Conservation (phyloP, 2,888 invertebrate genomes). For the Scrobipalpa atriplicella region DNA sequence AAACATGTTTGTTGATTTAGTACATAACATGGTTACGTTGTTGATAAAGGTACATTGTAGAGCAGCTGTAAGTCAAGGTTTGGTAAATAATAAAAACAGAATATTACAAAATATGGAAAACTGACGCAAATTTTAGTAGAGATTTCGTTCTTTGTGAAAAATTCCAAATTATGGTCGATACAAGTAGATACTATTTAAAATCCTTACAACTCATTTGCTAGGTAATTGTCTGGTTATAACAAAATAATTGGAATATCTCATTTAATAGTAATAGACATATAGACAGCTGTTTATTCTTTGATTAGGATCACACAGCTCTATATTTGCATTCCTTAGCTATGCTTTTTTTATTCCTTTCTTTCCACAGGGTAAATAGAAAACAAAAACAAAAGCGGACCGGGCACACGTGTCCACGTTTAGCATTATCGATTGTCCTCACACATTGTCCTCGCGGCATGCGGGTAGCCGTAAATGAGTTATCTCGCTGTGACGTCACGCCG, state of each 20-base stretch:
- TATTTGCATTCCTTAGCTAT: not conserved
- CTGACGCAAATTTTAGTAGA: too few species aligned
- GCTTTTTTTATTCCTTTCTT: not conserved
- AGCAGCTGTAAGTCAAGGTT: not conserved
- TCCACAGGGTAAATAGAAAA: conserved; percentile 36
- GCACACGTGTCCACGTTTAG: conserved; percentile 72
- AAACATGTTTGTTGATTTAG: conserved; percentile 44
- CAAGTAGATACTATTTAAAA: too few species aligned
- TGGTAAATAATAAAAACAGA: not conserved
- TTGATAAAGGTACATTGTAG: not conserved
- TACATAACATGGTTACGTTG: conserved; percentile 18
- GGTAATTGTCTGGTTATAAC: too few species aligned
- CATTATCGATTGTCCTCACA: conserved; percentile 76
- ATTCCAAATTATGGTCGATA: too few species aligned
- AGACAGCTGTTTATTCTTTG: too few species aligned
- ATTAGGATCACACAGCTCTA: too few species aligned
- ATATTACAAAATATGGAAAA: too few species aligned
- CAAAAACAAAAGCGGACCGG: conserved; percentile 59
- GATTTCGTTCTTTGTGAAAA: too few species aligned
- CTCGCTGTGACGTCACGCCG: conserved; percentile 64
- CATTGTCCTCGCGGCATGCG: conserved; percentile 71
- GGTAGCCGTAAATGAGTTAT: conserved; percentile 69
- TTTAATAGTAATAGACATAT: too few species aligned
- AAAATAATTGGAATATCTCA: too few species aligned
- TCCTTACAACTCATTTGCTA: too few species aligned